Base-by-base conservation (phyloP, 2,797 vertebrate genomes). In the Phrynocephalus vlangalii region DNA sequence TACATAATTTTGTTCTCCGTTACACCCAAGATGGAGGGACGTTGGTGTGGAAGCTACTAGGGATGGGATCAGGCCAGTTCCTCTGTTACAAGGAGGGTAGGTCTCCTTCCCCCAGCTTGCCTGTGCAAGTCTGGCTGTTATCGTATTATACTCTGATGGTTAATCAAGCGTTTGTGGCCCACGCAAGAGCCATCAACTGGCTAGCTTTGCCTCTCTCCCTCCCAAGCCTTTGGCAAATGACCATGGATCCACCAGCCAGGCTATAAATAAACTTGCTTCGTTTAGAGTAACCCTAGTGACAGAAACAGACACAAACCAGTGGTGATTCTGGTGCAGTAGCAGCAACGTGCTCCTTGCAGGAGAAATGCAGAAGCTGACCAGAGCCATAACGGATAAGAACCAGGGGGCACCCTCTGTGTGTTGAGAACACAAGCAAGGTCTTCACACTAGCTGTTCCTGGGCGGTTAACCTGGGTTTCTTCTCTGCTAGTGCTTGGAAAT, bases 41-140 rank as follows among this genome's bases (percentile, higher is more conserved):
- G 52, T 56, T 52, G 52, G 52, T 6, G 52, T 44, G 52, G 50
- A 22, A 1, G 76, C 20, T 52, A 6, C 50, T 56, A 66, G 33
- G 0, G 70, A 83, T 88, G 70, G 84, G 87, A 52, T 60, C 78
- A 82, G 6, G 4, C 67, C 79, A 85, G 83, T 28, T 56, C 77
- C 28, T n/a, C 67, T 68, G 20, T 0, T 83, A 77, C 76, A 33
- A 90, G 90, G 83, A 13, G 7, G 66, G 88, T 88, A 78, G 82
- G 60, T 63, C 90, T 76, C 26, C 85, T 92, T 78, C 83, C 83
- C 68, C 50, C 91, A 92, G 88, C 96, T 91, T 92, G 96, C 30
- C 92, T 94, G 94, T 96, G 84, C 96, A 97, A 68, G 96, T 91
- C 95, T 92, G n/a, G 44, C 87, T 63, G n/a, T 38, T 30, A 26